phyloP scores from a whole-genome alignment of 1,140 invertebrate species.

The Penaeus vannamei region DNA sequence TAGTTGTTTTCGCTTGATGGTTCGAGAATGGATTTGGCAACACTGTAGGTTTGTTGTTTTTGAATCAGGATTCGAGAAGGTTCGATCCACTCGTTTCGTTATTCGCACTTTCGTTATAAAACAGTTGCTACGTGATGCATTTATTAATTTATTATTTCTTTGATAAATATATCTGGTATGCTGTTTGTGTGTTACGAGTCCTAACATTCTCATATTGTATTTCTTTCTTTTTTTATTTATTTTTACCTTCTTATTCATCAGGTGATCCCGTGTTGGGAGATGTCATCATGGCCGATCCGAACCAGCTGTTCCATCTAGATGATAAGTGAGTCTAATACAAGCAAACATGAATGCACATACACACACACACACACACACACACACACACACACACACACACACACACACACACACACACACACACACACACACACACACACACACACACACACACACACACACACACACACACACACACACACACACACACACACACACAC shows the following conservation, averaged over 20 bases:
- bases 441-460: too few species aligned
- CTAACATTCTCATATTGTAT: neutral
- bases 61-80: too few species aligned
- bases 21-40: conserved; percentile 2
- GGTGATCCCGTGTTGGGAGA: conserved; percentile 21
- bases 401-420: too few species aligned
- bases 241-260: neutral
- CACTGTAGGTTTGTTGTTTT: neutral
- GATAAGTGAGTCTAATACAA: conserved; percentile 3
- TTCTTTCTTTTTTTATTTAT: neutral
- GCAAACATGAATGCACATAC: too few species aligned
- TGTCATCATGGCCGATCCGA: conserved; percentile 49
- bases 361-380: too few species aligned
- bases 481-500: too few species aligned
- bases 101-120: too few species aligned
- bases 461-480: too few species aligned
- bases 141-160: neutral
- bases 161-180: neutral
- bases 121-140: neutral
- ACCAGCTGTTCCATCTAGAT: conserved; percentile 47
- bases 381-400: too few species aligned
- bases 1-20: neutral
- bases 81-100: too few species aligned
- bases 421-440: too few species aligned
- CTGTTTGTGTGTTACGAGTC: neutral